Conservation (phyloP, 2,797 vertebrate species). For the Dipus sagitta region DNA sequence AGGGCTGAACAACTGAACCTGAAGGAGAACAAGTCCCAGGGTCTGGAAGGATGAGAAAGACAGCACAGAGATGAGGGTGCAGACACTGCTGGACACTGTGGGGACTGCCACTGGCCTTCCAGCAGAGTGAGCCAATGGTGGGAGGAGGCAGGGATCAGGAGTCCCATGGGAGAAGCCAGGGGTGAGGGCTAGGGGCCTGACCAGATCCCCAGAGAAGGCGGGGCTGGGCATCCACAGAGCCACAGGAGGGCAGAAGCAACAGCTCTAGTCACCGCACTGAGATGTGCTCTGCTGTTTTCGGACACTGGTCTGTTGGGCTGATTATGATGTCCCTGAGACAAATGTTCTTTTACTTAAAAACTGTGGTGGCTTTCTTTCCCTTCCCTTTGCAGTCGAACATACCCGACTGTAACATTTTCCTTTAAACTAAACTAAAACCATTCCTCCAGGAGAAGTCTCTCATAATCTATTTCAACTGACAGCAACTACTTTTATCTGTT, state of each 20-base stretch:
- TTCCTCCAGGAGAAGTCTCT: constrained; percentile 63
- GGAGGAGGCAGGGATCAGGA: not conserved
- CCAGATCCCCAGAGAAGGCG: not conserved
- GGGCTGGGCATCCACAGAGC: not conserved
- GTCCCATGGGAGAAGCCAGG: not conserved
- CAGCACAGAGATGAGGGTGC: not conserved
- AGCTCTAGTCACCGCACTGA: accelerated
- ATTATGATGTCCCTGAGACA: not conserved
- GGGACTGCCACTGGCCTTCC: not conserved
- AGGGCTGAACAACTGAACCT: not conserved
- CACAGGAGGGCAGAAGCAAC: not conserved
- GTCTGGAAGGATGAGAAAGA: not conserved
- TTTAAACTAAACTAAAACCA: constrained; percentile 56
- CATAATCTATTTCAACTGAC: constrained; percentile 73
- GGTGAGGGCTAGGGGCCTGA: not conserved
- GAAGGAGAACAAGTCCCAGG: not conserved
- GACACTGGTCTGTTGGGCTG: not conserved
- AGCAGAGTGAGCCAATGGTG: not conserved
- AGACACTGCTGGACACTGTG: accelerated
- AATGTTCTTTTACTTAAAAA: constrained; percentile 12
- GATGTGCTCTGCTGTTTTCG: not conserved
- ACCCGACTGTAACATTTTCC: constrained; percentile 28
- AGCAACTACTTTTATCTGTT: constrained; percentile 76
- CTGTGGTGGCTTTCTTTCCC: constrained; percentile 19
- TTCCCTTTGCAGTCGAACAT: constrained; percentile 28